Base-by-base conservation (phyloP, 2,113 vertebrate species). In the Orientallactaga bullata region DNA sequence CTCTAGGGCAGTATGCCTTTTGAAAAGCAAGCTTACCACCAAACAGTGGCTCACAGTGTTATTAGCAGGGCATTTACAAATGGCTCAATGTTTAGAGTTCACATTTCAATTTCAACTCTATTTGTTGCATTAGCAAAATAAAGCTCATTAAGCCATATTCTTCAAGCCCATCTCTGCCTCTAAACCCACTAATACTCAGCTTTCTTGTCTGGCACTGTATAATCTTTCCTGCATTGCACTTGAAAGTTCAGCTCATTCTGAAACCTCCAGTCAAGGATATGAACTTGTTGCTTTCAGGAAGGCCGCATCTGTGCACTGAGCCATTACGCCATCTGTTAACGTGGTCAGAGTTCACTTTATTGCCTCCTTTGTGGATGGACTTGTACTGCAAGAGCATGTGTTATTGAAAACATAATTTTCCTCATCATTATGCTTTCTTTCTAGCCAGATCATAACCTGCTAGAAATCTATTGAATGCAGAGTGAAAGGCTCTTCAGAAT, bases 401-500 rank as follows among this genome's bases (percentile, higher is more conserved):
- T 95, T 96, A 88, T 92, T 97, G 95, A 96, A 98, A 98, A 96
- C 94, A 93, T 95, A 82, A 93, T 98, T 98, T 97, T 96, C 93
- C 88, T 97, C 96, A 92, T 98, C 82, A 93, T 95, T 97, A 94
- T 96, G 61, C 81, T 97, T 94, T 93, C 96, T 96, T 97, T 97
- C 97, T 94, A 85, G 93, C 90, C 96, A 71, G 95, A 97, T 97
- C 37, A 24, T 97, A 97, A 95, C 90, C 73, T 95, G 86, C 74
- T 95, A 97, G 94, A 97, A 96, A 90, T 96, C 74, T 96, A 86
- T 95, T 96, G 87, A 97, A 89, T 85, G 35, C n/a, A 88, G 94
- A 98, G 96, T 97, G 96, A 98, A 97, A 98, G 98, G 93, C 98
- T 98, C 97, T 98, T 97, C 97, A 97, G 93, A 97, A 97, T 94